Evolutionary conservation across 2,113 vertebrate species (phyloP), one percentile per base, ranked within the genome.

Genomic region (Oncorhynchus tshawytscha): DNA sequence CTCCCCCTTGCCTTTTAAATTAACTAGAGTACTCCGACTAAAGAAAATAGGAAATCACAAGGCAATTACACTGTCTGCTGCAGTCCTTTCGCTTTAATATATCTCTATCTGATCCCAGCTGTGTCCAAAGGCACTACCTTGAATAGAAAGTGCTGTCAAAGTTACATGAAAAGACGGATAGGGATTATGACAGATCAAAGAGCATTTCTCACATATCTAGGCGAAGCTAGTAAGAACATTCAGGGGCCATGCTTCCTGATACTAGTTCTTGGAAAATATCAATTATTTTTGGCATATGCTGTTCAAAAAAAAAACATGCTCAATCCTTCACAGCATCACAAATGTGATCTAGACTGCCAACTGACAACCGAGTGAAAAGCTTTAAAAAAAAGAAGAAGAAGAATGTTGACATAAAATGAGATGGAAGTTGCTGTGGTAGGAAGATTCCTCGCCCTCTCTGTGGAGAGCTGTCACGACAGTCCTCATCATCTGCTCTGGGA

Each of bases 401-500:
- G 34, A 70, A 70, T 15, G n/a, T 45, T 45, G 39, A 45, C 39
- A 45, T 11, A 91, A 59, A 88, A 81, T 88, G 85, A 85, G 88
- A 90, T 89, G 82, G 87, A 90, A 87, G 51, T 85, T 87, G 86
- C 87, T 79, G 72, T 79, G 78, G 86, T 78, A 85, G 71, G 85
- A 88, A 88, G 90, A 92, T 89, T 90, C 81, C 77, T 90, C 83
- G 16, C 85, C 82, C 87, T 88, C 86, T 89, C 87, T 45, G 39
- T 45, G 39, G 39, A 45, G 39, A 89, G 89, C 88, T 91, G 91
- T 91, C 90, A 91, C 85, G 87, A 88, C 87, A 88, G 88, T 87
- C 89, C 87, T 88, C 88, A 72, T 85, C 90, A 90, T 85, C 90
- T 88, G 89, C 88, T 91, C 87, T 82, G 80, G 78, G 86, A 90